phyloP scores from a whole-genome alignment of 2,888 invertebrate genomes.

The Diloba caeruleocephala region DNA sequence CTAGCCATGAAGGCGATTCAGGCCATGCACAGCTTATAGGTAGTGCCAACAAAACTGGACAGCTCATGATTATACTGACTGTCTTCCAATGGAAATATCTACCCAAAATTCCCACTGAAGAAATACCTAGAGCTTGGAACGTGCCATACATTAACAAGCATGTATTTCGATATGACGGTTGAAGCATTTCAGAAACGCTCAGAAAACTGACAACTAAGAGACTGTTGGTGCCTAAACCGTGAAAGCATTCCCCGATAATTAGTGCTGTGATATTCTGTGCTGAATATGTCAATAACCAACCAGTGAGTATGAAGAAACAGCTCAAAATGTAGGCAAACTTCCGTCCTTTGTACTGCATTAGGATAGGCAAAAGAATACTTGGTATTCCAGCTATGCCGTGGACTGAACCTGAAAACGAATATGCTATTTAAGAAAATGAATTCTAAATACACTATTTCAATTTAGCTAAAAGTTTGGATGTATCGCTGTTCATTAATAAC shows the following conservation, averaged over 20 bases:
- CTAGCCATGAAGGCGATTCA: constrained; percentile 50
- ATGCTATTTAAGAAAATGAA: no score
- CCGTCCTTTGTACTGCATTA: constrained; percentile 48
- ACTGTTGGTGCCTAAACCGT: constrained; percentile 47
- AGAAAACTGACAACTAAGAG: constrained; percentile 35
- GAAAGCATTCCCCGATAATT: constrained; percentile 44
- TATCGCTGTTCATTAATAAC: no score
- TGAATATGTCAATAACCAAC: constrained; percentile 35
- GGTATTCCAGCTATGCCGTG: constrained; percentile 48
- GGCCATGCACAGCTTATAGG: constrained; percentile 40
- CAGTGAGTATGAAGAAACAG: constrained; percentile 37
- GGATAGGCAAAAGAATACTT: constrained; percentile 36
- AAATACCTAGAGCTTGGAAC: constrained; percentile 32
- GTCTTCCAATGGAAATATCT: constrained; percentile 43
- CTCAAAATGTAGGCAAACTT: constrained; percentile 43
- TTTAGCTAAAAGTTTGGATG: no score
- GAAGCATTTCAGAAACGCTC: constrained; percentile 46
- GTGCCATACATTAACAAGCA: constrained; percentile 35
- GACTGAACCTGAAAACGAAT: constrained; percentile 44
- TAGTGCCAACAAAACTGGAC: constrained; percentile 29
- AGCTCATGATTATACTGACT: constrained; percentile 33
- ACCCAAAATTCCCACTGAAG: constrained; percentile 34
- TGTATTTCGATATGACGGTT: constrained; percentile 33
- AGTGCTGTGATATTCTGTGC: constrained; percentile 17
- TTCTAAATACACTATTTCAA: no score